Conservation (phyloP, 2,113 vertebrate genomes). For the Prunella himalayana region DNA sequence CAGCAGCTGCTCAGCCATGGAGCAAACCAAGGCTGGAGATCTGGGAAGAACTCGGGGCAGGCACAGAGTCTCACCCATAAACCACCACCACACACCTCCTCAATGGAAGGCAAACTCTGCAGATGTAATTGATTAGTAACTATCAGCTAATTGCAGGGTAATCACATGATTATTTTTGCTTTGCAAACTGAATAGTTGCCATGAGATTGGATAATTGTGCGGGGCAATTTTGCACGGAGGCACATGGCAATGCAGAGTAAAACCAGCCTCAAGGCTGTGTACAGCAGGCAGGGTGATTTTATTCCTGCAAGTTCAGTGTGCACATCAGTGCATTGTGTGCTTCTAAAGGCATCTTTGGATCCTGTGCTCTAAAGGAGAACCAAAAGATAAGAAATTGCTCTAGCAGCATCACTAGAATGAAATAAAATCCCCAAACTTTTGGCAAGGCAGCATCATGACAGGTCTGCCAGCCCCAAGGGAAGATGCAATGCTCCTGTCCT, state of each 20-base stretch:
- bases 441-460: background rate
- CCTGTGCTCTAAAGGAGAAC: background rate
- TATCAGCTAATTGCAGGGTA: conserved; percentile 64
- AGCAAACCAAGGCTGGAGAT: background rate
- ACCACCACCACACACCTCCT: background rate
- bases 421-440: background rate
- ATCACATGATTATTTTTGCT: conserved; percentile 73
- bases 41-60: background rate
- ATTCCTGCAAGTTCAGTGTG: background rate
- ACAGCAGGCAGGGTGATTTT: background rate
- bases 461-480: background rate
- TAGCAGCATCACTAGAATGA: background rate
- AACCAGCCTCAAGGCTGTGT: background rate
- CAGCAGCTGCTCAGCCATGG: background rate
- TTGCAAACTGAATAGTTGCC: conserved; percentile 70
- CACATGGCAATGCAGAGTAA: background rate
- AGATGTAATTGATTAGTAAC: conserved; percentile 66
- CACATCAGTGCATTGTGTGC: accelerated
- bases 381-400: background rate
- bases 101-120: background rate
- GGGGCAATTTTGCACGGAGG: conserved; percentile 41
- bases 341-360: background rate
- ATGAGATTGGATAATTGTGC: conserved; percentile 66
- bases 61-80: background rate
- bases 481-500: background rate